Percentiles rank a stretch among this genome's conserved stretches.
These are phyloP conservation scores for Aphaenogaster floridana DNA, from an alignment of 1,140 invertebrate species.

Conservation along the genomic window DNA sequence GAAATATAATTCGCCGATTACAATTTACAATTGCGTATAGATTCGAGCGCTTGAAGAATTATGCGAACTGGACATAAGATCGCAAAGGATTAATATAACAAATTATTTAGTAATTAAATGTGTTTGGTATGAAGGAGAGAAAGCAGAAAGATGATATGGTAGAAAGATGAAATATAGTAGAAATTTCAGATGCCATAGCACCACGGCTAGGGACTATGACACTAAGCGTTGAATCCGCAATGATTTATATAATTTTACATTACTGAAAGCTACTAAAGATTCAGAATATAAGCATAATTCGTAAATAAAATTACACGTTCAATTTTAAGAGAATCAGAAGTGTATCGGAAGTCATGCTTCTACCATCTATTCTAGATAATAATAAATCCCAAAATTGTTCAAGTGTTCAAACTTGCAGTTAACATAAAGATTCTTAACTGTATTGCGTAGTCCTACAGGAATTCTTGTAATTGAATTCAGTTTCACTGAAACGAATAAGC, in stretches of 20 bases:
- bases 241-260: conserved; percentile 3
- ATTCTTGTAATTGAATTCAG: not conserved
- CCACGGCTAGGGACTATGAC: not conserved
- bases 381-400: not conserved
- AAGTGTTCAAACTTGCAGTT: not conserved
- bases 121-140: not conserved
- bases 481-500: not conserved
- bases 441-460: not conserved
- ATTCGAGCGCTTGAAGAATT: not conserved
- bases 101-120: conserved; percentile 14
- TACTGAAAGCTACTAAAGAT: not conserved
- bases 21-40: not conserved
- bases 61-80: not conserved
- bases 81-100: not conserved
- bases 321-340: not conserved
- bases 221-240: not conserved
- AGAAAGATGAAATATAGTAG: not conserved
- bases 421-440: not conserved
- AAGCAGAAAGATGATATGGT: not conserved
- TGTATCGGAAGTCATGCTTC: not conserved
- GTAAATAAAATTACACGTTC: not conserved
- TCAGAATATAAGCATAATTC: not conserved
- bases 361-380: not conserved
- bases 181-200: not conserved
- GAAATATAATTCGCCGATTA: not conserved